phyloP scores from a whole-genome alignment of 2,113 vertebrate genomes.

The Pelobates fuscus region DNA sequence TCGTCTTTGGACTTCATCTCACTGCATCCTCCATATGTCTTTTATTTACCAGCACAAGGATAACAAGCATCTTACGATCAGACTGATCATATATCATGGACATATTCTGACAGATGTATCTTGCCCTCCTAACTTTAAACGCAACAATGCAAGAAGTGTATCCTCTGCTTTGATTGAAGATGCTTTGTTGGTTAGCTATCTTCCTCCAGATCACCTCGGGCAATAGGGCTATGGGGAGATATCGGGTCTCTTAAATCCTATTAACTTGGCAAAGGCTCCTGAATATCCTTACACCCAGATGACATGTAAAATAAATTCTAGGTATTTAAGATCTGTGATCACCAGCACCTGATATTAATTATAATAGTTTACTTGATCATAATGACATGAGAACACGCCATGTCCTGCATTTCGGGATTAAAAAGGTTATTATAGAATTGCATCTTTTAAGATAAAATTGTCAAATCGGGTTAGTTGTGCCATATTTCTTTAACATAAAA shows the following conservation, averaged over 20 bases:
- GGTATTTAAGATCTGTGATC: too few relatives aligned
- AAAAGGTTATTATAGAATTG: too few relatives aligned
- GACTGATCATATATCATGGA: constrained; percentile 66
- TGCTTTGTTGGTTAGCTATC: constrained; percentile 62
- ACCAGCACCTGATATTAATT: too few relatives aligned
- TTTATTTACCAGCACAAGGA: constrained; percentile 57
- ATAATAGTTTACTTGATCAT: too few relatives aligned
- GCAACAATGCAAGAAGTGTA: constrained; percentile 58
- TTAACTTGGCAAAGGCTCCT: constrained; percentile 25
- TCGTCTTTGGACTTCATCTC: constrained; percentile 45
- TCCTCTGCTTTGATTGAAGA: constrained; percentile 66
- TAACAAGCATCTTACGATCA: constrained; percentile 72
- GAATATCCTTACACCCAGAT: not conserved
- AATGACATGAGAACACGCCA: too few relatives aligned
- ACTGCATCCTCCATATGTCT: constrained; percentile 56
- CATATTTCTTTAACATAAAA: too few relatives aligned
- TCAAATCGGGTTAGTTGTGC: too few relatives aligned
- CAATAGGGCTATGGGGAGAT: constrained; percentile 53
- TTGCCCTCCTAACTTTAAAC: constrained; percentile 66
- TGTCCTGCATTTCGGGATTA: too few relatives aligned
- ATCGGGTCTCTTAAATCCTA: constrained; percentile 56
- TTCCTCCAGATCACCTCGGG: constrained; percentile 63
- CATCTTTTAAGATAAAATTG: too few relatives aligned
- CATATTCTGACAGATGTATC: constrained; percentile 72
- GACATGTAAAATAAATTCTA: not conserved